Base-by-base conservation (phyloP, 1,140 invertebrate genomes). In the Orussus abietinus region DNA sequence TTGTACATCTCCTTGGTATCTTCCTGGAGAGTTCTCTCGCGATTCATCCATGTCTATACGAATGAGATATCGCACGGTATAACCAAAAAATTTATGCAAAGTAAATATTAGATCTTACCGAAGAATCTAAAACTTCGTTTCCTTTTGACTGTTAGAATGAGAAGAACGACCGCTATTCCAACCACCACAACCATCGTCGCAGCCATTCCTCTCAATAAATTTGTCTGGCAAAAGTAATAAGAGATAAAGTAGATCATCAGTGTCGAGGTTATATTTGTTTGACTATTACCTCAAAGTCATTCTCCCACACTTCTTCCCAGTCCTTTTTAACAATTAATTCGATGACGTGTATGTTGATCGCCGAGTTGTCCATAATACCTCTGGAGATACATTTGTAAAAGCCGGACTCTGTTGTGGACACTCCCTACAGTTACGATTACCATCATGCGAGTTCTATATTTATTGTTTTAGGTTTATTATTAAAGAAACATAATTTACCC, bases 351-450 rank as follows among this genome's bases (percentile, higher is more conserved):
- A 78, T 67, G 48, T 75, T 74, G 14, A 80, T 68, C 22, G 70
- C 65, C 39, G 71, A 68, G 33, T 64, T 71, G 32, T 71, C 58
- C 28, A 66, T 55, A 38, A 84, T 53, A 32, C 77, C 76, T 56
- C 72, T 78, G n/a, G 81, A 81, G 25, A 82, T 48, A 48, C 81
- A 84, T 52, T 76, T 78, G 52, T 83, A 83, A 45, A 76, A 74
- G 2, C 81, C 81, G 41, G 76, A 70, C 60, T 84, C 81, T 39
- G 64, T 57, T 15, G 77, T 70, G 15, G 78, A 77, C 5, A 83
- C 78, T 47, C 70, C 72, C 81, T 83, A 53, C 22, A 70, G n/a
- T n/a, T n/a, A n/a, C n/a, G n/a, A n/a, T n/a, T n/a, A n/a, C n/a
- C n/a, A n/a, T n/a, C n/a, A n/a, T n/a, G n/a, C n/a, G n/a, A n/a